A percentile compares a stretch with the other conserved stretches of the same genome.
phyloP scores from a whole-genome alignment of 2,888 invertebrate species.

The Polyploca ridens region DNA sequence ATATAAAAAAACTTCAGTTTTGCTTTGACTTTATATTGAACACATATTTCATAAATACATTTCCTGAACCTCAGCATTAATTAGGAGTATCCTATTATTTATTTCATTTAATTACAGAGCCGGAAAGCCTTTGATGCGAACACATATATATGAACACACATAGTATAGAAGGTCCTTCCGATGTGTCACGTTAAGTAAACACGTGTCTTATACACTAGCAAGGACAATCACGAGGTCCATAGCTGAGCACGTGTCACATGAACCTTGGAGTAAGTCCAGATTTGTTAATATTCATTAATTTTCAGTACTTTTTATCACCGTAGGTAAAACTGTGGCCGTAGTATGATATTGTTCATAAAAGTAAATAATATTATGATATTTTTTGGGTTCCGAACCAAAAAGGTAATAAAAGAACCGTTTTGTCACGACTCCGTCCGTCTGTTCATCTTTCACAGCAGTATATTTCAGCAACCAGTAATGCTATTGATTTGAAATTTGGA shows the following conservation, averaged over 20 bases:
- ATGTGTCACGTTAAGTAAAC: background rate
- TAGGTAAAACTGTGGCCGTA: too few relatives aligned
- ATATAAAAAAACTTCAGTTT: background rate
- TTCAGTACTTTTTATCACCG: too few relatives aligned
- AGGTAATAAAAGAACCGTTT: too few relatives aligned
- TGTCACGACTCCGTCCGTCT: too few relatives aligned
- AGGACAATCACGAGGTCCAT: slow-evolving; percentile 2
- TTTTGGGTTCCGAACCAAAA: too few relatives aligned
- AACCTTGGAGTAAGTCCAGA: background rate
- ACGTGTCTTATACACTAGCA: background rate
- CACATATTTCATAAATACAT: background rate
- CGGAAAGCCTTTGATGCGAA: background rate
- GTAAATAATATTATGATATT: too few relatives aligned
- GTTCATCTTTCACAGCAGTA: too few relatives aligned
- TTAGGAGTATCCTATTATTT: background rate
- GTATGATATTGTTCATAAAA: too few relatives aligned
- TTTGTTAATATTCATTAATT: background rate
- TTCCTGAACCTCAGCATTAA: background rate
- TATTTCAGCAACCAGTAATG: too few relatives aligned
- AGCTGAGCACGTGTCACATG: slow-evolving; percentile 3
- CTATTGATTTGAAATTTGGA: too few relatives aligned
- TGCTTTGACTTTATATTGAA: background rate
- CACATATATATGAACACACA: background rate
- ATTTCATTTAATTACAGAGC: background rate
- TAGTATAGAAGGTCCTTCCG: background rate